Evolutionary conservation across 92 coral and sea anemone species (phyloP).

Genomic region (Siderastrea siderea): DNA sequence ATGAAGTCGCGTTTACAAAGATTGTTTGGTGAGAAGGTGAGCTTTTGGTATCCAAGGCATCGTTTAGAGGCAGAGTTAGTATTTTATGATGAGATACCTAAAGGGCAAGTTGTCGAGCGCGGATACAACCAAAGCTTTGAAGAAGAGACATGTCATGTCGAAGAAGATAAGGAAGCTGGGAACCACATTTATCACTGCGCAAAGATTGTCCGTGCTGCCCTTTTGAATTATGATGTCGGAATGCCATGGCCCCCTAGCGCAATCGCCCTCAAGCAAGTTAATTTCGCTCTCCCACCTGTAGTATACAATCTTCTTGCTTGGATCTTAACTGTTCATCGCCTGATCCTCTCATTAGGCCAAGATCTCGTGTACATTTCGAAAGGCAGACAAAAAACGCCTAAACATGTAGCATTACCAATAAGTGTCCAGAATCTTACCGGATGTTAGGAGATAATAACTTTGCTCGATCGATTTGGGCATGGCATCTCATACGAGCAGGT

Average conservation of each 20-base stretch:
- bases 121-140: neutral
- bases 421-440: neutral
- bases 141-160: neutral
- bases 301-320: constrained; percentile 39
- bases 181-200: constrained; percentile 45
- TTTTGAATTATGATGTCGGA: constrained; percentile 8
- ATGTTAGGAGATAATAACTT: too few relatives aligned
- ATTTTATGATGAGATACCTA: constrained; percentile 42
- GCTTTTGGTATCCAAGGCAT: constrained; percentile 56
- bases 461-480: too few relatives aligned
- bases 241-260: constrained; percentile 59
- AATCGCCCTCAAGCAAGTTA: neutral
- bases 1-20: constrained; percentile 25
- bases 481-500: too few relatives aligned
- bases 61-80: constrained; percentile 38
- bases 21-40: constrained; percentile 20
- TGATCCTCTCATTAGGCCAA: constrained; percentile 39
- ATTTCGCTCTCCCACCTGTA: constrained; percentile 1
- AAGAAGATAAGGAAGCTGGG: constrained; percentile 20
- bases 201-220: constrained; percentile 41
- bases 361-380: constrained; percentile 47
- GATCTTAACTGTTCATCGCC: constrained; percentile 32
- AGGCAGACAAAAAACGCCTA: constrained; percentile 28
- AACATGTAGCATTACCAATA: neutral
- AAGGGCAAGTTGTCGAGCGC: constrained; percentile 49